Conservation (phyloP, 1,140 invertebrate genomes). For the Ridgeia piscesae region DNA sequence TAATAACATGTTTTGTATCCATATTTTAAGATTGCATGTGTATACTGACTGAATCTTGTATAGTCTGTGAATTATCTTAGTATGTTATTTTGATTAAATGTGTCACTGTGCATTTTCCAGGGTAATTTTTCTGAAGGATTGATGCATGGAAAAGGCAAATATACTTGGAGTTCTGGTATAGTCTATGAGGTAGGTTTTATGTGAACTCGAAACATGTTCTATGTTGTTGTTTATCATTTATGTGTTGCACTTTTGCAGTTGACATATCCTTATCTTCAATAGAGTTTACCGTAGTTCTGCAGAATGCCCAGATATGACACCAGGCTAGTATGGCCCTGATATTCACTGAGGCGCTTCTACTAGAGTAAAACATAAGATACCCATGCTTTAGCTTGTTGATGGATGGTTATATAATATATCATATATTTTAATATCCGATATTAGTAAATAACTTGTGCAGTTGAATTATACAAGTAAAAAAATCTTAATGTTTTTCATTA, state of each 20-base stretch:
- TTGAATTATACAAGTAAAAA: not conserved
- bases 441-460: not conserved
- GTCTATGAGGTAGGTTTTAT: constrained; percentile 47
- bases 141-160: constrained; percentile 57
- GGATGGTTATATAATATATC: too few species aligned
- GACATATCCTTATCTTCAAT: too few species aligned
- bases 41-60: not conserved
- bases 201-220: not conserved
- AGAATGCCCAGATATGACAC: too few species aligned
- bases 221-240: not conserved
- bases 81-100: not conserved
- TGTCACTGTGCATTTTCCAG: constrained; percentile 32
- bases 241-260: too few species aligned
- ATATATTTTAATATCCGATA: not conserved
- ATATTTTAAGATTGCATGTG: too few species aligned
- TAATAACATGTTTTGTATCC: not conserved
- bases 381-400: not conserved
- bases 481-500: not conserved
- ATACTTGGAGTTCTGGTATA: constrained; percentile 53
- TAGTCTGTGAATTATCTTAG: not conserved
- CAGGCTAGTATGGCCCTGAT: too few species aligned
- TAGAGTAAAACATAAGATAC: constrained; percentile 2
- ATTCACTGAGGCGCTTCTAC: constrained; percentile 1
- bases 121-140: constrained; percentile 52
- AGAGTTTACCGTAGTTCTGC: too few species aligned